A percentile compares a stretch with the other conserved stretches of the same genome.
These are phyloP conservation scores for Circaetus cinerascens DNA, from an alignment of 2,113 vertebrate species.

Conservation along the genomic window DNA sequence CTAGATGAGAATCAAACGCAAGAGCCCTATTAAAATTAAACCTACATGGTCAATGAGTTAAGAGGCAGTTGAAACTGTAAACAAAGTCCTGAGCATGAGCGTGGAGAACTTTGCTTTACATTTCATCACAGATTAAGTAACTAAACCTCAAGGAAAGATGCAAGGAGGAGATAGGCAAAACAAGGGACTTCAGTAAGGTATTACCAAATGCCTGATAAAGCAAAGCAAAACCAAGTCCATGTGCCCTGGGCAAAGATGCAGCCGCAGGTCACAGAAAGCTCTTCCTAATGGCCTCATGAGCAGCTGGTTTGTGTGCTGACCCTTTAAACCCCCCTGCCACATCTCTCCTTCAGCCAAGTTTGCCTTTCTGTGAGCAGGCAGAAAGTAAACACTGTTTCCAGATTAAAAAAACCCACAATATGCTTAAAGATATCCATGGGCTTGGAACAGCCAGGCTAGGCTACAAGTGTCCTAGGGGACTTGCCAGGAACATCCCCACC, in stretches of 20 bases:
- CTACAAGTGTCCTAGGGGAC: background rate
- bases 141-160: background rate
- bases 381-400: background rate
- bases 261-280: background rate
- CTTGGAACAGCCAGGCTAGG: background rate
- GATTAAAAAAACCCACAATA: background rate
- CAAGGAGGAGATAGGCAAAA: background rate
- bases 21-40: conserved; percentile 6
- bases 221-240: background rate
- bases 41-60: background rate
- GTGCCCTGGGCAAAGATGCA: background rate
- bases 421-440: accelerated
- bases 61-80: background rate
- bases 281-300: background rate
- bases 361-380: background rate
- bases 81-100: background rate
- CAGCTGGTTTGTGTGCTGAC: background rate
- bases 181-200: background rate
- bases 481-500: background rate
- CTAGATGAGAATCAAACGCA: background rate
- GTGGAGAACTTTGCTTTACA: conserved; percentile 4
- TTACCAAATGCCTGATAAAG: background rate
- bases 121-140: conserved; percentile 31
- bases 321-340: background rate
- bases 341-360: background rate